These are phyloP conservation scores for Mythimna albipuncta DNA, from an alignment of 2,888 invertebrate species.

Conservation along the genomic window DNA sequence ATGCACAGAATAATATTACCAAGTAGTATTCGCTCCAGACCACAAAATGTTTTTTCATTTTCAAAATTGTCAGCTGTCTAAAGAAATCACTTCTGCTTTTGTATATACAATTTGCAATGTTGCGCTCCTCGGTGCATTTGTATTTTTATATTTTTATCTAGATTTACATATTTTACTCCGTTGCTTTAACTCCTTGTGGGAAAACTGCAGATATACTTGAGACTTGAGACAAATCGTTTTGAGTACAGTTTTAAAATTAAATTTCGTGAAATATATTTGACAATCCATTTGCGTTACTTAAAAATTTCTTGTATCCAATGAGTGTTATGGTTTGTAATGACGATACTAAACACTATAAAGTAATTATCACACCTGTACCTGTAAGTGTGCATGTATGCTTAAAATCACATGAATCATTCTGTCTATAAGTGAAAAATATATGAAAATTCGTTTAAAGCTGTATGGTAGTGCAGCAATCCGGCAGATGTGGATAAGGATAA, in stretches of 20 bases:
- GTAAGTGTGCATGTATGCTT: no score
- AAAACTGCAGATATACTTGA: conserved; percentile 25
- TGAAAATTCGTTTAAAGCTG: no score
- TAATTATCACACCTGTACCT: no score
- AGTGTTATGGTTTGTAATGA: neutral
- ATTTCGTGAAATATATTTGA: conserved; percentile 2
- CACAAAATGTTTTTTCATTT: conserved; percentile 28
- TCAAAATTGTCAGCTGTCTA: conserved; percentile 38
- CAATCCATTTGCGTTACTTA: neutral
- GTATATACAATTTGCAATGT: conserved; percentile 42
- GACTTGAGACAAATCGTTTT: conserved; percentile 25
- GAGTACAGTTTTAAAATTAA: conserved; percentile 28
- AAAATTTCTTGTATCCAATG: neutral
- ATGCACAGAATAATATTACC: conserved; percentile 24
- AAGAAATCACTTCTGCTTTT: conserved; percentile 43
- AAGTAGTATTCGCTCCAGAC: conserved; percentile 5
- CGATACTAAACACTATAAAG: no score
- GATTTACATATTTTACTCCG: conserved; percentile 52
- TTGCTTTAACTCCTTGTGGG: conserved; percentile 33
- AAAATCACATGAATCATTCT: no score
- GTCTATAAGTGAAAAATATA: no score
- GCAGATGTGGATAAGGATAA: no score
- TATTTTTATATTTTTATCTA: conserved; percentile 42
- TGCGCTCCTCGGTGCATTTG: conserved; percentile 26
- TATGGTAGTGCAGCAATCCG: no score